Evolutionary conservation across 2,797 vertebrate species (phyloP), one percentile per base, ranked within the genome.

Genomic region (Diplodus sargus): DNA sequence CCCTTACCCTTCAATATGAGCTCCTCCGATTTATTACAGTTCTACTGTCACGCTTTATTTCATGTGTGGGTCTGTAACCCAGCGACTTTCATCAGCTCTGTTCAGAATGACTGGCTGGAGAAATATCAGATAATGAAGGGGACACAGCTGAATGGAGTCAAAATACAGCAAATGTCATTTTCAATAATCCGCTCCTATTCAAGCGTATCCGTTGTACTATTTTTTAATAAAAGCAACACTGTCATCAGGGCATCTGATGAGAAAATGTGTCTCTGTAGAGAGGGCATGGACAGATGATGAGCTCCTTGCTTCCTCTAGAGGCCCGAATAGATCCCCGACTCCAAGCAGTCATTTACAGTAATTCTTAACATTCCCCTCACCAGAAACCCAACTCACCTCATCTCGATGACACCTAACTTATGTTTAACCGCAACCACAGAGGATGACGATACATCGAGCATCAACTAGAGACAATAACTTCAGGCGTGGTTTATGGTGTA

Each of bases 151-250:
- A 83, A 51, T 57, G 58, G 5, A 18, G 39, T 43, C 30, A 60
- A 69, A 79, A 57, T 18, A 72, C 48, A 22, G 49, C 16, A 78
- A 76, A 82, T 74, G 45, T 53, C 59, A 47, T 71, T 81, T 81
- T 78, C 48, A 81, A 52, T 58, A 54, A 64, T 70, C 54, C n/a
- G 15, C 56, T 77, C 28, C n/a, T 39, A 2, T 5, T 45, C 30
- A 76, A 80, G n/a, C 23, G 0, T 62, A 47, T 64, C 52, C 47
- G 17, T 10, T 56, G 68, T n/a, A 53, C 65, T 12, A 56, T 67
- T 61, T 70, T 70, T 52, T 30, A 28, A 11, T 52, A 58, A 49
- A 22, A 51, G 11, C 10, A 39, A 61, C 51, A 57, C 4, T 61
- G 61, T 61, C 60, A 17, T 25, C 10, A 25, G 60, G n/a, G n/a